A percentile compares a stretch with the other conserved stretches of the same genome.
These are phyloP conservation scores for Sebastes matsubarae DNA, from an alignment of 2,797 vertebrate species.

Conservation along the genomic window DNA sequence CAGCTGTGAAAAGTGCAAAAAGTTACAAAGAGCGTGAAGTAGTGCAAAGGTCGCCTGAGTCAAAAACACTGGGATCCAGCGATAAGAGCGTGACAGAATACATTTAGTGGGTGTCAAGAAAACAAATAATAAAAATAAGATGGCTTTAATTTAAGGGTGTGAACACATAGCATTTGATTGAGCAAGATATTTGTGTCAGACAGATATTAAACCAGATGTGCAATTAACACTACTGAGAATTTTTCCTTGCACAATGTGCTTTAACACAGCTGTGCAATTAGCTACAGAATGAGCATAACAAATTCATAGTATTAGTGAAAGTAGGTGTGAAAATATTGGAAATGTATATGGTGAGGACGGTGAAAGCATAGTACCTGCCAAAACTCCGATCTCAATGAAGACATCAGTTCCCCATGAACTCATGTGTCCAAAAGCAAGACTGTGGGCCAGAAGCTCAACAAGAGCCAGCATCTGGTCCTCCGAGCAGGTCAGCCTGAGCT, in stretches of 20 bases:
- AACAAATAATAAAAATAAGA: not conserved
- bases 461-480: constrained; percentile 80
- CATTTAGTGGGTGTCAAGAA: not conserved
- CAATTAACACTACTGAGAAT: not conserved
- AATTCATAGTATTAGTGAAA: not conserved
- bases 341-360: not conserved
- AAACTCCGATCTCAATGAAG: constrained; percentile 84
- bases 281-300: not conserved
- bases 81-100: not conserved
- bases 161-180: not conserved
- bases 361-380: constrained; percentile 75
- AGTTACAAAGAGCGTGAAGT: not conserved
- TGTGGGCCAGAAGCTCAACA: constrained; percentile 71
- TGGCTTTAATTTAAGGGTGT: not conserved
- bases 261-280: not conserved
- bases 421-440: constrained; percentile 76
- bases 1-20: constrained; percentile 67
- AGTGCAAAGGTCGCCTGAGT: not conserved
- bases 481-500: constrained; percentile 76
- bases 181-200: not conserved
- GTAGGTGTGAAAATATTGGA: not conserved
- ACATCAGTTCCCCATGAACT: constrained; percentile 81
- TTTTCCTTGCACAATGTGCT: not conserved
- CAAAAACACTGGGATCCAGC: not conserved
- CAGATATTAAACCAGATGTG: not conserved